These are phyloP conservation scores for Brachyptera putata DNA, from an alignment of 2,888 invertebrate genomes.

Conservation along the genomic window DNA sequence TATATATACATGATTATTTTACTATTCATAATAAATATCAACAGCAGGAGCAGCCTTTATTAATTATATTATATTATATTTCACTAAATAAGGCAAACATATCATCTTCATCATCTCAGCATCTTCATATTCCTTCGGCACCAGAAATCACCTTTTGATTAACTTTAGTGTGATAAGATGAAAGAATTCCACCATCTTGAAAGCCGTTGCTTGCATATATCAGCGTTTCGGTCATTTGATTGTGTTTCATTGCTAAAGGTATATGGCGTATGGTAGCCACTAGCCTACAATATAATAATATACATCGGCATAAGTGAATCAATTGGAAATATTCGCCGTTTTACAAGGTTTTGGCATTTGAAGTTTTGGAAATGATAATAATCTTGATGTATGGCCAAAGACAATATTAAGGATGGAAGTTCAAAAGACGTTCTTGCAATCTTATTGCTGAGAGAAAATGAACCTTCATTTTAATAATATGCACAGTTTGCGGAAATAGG, in stretches of 20 bases:
- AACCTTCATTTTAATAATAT: neutral
- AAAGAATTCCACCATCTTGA: too few relatives aligned
- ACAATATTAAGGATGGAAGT: conserved; percentile 16
- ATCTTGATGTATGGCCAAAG: conserved; percentile 15
- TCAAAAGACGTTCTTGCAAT: conserved; percentile 3
- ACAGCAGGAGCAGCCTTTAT: conserved; percentile 30
- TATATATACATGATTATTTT: conserved; percentile 27
- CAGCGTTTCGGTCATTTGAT: conserved; percentile 16
- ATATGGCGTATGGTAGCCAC: too few relatives aligned
- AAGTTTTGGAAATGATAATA: conserved; percentile 10
- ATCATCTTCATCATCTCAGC: conserved; percentile 26
- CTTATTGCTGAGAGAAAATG: conserved; percentile 4
- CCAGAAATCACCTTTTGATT: conserved; percentile 16
- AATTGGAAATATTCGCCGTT: conserved; percentile 1
- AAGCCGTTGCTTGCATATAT: too few relatives aligned
- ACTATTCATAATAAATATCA: conserved; percentile 29
- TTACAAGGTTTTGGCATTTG: conserved; percentile 8
- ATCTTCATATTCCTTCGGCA: conserved; percentile 25
- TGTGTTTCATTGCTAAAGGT: conserved; percentile 14
- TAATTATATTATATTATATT: too few relatives aligned
- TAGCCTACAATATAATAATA: too few relatives aligned
- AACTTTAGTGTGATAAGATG: neutral
- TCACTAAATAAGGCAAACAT: conserved; percentile 32
- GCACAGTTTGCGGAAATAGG: conserved; percentile 19
- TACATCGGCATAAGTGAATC: conserved; percentile 7